A percentile compares a stretch with the other conserved stretches of the same genome.
phyloP scores from a whole-genome alignment of 2,888 invertebrate genomes.

The Limenitis camilla region DNA sequence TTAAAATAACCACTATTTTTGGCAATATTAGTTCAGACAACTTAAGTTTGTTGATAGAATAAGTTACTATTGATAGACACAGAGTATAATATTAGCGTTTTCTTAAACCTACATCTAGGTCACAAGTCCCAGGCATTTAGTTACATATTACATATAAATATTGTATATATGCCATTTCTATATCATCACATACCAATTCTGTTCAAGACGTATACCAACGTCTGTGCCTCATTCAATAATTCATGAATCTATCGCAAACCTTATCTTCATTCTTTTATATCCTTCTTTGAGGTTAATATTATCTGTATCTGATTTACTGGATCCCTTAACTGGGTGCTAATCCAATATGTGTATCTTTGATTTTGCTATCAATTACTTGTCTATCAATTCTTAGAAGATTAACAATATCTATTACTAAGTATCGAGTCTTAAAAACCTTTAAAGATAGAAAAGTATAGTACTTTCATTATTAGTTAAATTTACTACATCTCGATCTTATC shows the following conservation, averaged over 20 bases:
- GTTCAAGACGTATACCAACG: conserved; percentile 1
- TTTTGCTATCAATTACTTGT: background rate
- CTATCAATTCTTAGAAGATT: too few species aligned
- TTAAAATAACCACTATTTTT: too few species aligned
- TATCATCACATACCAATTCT: background rate
- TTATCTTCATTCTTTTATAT: conserved; percentile 9
- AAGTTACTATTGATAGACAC: too few species aligned
- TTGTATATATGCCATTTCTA: background rate
- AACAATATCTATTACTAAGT: too few species aligned
- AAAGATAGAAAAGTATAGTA: too few species aligned
- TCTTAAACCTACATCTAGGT: background rate
- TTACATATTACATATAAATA: background rate
- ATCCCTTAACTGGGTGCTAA: too few species aligned
- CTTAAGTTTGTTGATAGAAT: too few species aligned
- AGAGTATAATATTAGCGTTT: too few species aligned
- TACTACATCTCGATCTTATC: too few species aligned
- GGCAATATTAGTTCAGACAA: too few species aligned
- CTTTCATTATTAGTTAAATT: too few species aligned
- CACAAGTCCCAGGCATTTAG: background rate
- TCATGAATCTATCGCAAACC: conserved; percentile 9
- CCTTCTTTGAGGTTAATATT: background rate
- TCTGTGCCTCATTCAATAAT: conserved; percentile 7
- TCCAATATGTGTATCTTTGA: background rate
- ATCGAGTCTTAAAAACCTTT: too few species aligned
- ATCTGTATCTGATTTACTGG: background rate